These are phyloP conservation scores for Hormiphora californensis DNA, from an alignment of 37 sponge, comb jelly and placozoan species.

Conservation along the genomic window DNA sequence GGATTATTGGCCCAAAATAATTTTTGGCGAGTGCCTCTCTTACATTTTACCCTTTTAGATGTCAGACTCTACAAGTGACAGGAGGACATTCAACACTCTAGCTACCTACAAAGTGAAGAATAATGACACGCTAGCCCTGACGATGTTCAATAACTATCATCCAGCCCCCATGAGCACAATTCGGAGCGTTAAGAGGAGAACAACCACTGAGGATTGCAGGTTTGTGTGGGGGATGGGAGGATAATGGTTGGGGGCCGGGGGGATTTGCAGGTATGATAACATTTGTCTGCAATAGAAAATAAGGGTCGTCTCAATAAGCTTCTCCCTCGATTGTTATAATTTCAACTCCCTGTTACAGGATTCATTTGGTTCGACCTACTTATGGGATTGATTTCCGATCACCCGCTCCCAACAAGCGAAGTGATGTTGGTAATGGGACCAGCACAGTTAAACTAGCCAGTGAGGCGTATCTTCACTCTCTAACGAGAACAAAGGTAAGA, in stretches of 20 bases:
- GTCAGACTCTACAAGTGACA: neutral
- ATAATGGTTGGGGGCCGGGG: too few species aligned
- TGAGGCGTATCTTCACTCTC: constrained; percentile 2
- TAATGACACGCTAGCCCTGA: neutral
- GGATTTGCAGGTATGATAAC: too few species aligned
- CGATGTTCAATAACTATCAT: constrained; percentile 5
- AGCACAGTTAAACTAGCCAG: neutral
- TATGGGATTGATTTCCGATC: neutral
- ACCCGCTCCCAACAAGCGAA: neutral
- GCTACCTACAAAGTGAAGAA: neutral
- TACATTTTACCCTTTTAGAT: too few species aligned
- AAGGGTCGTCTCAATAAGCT: too few species aligned
- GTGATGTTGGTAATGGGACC: too few species aligned
- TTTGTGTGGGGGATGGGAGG: too few species aligned
- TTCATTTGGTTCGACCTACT: too few species aligned
- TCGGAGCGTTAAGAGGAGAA: neutral
- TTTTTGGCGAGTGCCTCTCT: too few species aligned
- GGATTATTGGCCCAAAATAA: too few species aligned
- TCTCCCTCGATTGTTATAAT: too few species aligned
- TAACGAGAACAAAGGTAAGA: constrained; percentile 2
- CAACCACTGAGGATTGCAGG: neutral
- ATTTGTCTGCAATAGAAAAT: too few species aligned
- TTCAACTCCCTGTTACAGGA: too few species aligned
- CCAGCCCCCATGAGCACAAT: constrained; percentile 37
- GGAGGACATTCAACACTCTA: constrained; percentile 12